These are phyloP conservation scores for Quadroppia sp. DNA, from an alignment of 2,888 invertebrate genomes.

Conservation along the genomic window DNA sequence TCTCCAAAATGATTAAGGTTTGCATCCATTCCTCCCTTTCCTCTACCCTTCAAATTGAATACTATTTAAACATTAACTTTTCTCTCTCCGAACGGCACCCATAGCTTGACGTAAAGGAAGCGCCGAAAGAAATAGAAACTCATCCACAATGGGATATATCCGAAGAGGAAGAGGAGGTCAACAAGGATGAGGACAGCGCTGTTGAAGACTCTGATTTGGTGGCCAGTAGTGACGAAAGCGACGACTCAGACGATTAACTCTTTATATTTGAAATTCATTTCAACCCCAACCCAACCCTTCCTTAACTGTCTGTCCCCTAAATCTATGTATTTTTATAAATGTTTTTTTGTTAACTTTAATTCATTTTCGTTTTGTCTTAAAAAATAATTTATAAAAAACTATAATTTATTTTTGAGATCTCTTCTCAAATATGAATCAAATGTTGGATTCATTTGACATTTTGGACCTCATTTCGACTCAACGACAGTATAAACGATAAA, in stretches of 20 bases:
- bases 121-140: constrained; percentile 75
- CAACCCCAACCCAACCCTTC: too few species aligned
- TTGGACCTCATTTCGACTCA: too few species aligned
- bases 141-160: constrained; percentile 98
- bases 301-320: too few species aligned
- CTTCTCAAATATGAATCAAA: too few species aligned
- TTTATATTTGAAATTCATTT: too few species aligned
- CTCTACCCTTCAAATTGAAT: neutral
- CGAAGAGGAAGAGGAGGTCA: constrained; percentile 75
- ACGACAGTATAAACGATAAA: too few species aligned
- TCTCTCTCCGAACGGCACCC: constrained; percentile 35
- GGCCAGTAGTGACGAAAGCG: constrained; percentile 61
- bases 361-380: too few species aligned
- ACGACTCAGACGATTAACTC: constrained; percentile 36
- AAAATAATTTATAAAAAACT: too few species aligned
- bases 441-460: too few species aligned
- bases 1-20: constrained; percentile 40
- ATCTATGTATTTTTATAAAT: too few species aligned
- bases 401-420: too few species aligned
- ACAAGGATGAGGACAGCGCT: constrained; percentile 59
- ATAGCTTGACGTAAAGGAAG: constrained; percentile 90
- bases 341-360: too few species aligned
- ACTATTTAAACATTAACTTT: constrained; percentile 5
- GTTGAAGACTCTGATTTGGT: constrained; percentile 64
- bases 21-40: neutral